These are phyloP conservation scores for Lycophotia porphyrea DNA, from an alignment of 2,888 invertebrate species.

Conservation along the genomic window DNA sequence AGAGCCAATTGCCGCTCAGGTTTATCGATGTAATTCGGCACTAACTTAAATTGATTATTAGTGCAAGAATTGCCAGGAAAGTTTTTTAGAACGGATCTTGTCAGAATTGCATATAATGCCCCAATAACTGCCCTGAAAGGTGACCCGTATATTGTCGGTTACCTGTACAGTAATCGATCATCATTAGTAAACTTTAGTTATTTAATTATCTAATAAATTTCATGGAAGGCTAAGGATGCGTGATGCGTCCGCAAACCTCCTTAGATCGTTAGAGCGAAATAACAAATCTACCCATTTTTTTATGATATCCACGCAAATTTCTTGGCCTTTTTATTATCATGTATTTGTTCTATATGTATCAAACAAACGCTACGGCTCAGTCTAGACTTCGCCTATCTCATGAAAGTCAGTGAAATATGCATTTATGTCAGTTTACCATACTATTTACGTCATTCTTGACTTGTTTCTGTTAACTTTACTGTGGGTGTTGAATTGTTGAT, in stretches of 20 bases:
- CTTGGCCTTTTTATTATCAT: not conserved
- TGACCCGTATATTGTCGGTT: not conserved
- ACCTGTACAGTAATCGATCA: not conserved
- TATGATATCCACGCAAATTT: not conserved
- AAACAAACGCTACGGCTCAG: not conserved
- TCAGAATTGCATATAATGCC: not conserved
- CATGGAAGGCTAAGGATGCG: not conserved
- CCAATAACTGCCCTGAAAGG: not conserved
- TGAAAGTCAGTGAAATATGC: slow-evolving; percentile 3
- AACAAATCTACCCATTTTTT: not conserved
- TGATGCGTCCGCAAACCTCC: not conserved
- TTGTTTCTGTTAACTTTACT: slow-evolving; percentile 25
- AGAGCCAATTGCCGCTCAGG: not conserved
- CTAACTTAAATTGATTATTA: not conserved
- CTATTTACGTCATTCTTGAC: slow-evolving; percentile 10
- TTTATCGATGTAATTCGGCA: not conserved
- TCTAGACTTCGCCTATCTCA: not conserved
- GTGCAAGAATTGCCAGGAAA: not conserved
- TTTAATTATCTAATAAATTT: not conserved
- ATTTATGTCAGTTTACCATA: not conserved
- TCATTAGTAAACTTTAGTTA: not conserved
- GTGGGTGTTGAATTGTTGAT: slow-evolving; percentile 34
- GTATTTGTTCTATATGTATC: not conserved
- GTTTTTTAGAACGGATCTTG: not conserved
- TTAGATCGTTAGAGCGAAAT: not conserved